Evolutionary conservation across 2,888 invertebrate genomes (phyloP).

Genomic region (Holacanthella duospinosa): DNA sequence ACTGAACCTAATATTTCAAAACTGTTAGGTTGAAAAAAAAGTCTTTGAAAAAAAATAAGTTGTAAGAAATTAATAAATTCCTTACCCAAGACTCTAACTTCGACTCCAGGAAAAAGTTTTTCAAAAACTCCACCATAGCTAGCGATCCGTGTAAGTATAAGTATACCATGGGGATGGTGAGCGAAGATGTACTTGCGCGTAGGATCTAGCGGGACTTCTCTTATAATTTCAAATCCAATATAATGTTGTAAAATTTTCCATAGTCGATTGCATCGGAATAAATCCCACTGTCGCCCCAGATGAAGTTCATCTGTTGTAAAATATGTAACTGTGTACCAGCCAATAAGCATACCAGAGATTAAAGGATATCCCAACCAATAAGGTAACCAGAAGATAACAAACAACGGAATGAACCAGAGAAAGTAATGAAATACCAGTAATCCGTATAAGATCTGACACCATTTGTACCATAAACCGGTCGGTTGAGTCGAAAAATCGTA

Average conservation of each 20-base stretch:
- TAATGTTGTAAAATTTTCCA: conserved; percentile 18
- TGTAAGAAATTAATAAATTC: not conserved
- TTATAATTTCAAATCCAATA: conserved; percentile 14
- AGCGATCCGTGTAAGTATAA: conserved; percentile 15
- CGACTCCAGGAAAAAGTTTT: conserved; percentile 16
- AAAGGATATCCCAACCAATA: not conserved
- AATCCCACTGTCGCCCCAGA: not conserved
- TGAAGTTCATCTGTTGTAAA: not conserved
- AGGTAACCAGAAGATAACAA: not conserved
- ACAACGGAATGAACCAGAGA: not conserved
- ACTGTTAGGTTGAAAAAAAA: not conserved
- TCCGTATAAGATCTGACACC: not conserved
- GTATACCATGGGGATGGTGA: conserved; percentile 20
- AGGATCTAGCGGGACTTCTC: conserved; percentile 19
- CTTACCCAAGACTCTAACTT: conserved; percentile 18
- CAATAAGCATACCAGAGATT: not conserved
- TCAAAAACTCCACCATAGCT: conserved; percentile 19
- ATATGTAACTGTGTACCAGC: not conserved
- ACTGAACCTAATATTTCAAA: not conserved
- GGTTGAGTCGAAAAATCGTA: not conserved
- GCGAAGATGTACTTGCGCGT: conserved; percentile 19
- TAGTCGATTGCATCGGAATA: not conserved
- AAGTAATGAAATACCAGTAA: not conserved
- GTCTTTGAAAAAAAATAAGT: too few relatives aligned
- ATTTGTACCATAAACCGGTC: not conserved